Conservation (phyloP, 2,797 vertebrate species). For the Cichlasoma orientale region DNA sequence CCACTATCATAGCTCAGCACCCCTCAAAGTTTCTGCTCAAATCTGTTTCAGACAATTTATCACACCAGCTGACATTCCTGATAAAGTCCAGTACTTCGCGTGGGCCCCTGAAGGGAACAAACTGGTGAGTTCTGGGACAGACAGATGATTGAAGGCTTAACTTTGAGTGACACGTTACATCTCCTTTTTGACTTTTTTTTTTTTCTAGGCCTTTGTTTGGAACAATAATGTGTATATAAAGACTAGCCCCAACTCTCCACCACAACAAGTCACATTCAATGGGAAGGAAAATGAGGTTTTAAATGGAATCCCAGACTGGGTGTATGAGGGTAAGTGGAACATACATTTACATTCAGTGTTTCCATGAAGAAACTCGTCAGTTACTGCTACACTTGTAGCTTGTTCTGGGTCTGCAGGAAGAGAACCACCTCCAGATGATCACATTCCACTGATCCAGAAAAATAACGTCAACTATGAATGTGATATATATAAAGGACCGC, state of each 20-base stretch:
- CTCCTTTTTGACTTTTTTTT: background rate
- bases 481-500: background rate
- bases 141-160: background rate
- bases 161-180: background rate
- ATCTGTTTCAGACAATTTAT: constrained; percentile 47
- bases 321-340: constrained; percentile 89
- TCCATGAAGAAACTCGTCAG: background rate
- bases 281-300: constrained; percentile 86
- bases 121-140: constrained; percentile 83
- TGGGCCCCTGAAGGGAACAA: constrained; percentile 92
- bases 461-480: background rate
- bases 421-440: background rate
- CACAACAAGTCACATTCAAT: constrained; percentile 81
- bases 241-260: constrained; percentile 69
- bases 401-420: background rate
- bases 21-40: background rate
- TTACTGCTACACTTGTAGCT: background rate
- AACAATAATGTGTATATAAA: constrained; percentile 90
- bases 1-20: background rate
- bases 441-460: background rate
- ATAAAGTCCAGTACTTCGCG: constrained; percentile 87
- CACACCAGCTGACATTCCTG: constrained; percentile 77
- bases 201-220: constrained; percentile 88
- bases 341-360: background rate
- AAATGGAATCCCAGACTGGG: constrained; percentile 97